Evolutionary conservation across 2,888 invertebrate species (phyloP), one percentile per base, ranked within the genome.

Genomic region (Lithophane socia): DNA sequence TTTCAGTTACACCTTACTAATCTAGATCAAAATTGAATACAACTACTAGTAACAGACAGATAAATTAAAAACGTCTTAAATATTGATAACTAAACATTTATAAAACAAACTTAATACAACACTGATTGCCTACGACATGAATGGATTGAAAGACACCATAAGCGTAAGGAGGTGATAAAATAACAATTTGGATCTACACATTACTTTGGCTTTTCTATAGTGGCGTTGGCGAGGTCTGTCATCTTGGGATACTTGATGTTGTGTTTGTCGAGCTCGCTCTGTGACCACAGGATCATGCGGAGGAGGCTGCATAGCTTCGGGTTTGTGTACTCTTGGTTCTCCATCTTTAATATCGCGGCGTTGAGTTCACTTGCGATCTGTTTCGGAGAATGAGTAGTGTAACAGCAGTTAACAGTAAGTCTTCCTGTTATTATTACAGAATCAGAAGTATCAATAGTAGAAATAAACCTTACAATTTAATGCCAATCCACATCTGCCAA

Each of bases 351-450:
- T 89, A 99, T 99, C n/a, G 99, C 99, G 69, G 99, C 99, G 95
- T 99, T 99, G 29, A 99, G 97, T 96, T 99, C 99, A 96, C 99
- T 99, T 42, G 99, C 99, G 92, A 99, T 98, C 98, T 98, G 92
- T 63, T 58, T 70, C 60, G 21, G 29, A 24, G 37, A 73, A 54
- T 18, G 9, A 52, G 2, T 37, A 52, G 47, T 73, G 13, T 72
- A 37, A 77, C n/a, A 61, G 3, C 7, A 52, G 24, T 18, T 61
- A 24, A 60, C 9, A 29, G n/a, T 18, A 10, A 12, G 10, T 49
- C 1, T 42, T 49, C 13, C n/a, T n/a, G n/a, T 67, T 67, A 67
- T 29, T 67, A 29, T 29, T 18, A 5, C 21, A 29, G 49, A 29
- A 8, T 3, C 21, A 29, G 49, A 29, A 8, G 9, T 67, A 67